Conservation (phyloP, 1,140 invertebrate species). For the Delia radicum region DNA sequence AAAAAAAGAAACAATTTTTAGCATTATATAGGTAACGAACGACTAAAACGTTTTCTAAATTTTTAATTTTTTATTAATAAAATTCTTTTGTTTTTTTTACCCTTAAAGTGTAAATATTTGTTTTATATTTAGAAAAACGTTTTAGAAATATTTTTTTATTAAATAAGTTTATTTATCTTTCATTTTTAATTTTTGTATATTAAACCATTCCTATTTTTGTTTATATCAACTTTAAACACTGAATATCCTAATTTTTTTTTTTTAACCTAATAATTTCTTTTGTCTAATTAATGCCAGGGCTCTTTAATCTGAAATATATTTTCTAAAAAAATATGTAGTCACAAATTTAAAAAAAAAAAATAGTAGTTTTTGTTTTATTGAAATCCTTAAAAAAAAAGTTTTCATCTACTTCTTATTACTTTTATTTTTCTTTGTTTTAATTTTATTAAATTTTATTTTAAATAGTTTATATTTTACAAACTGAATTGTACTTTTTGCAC, state of each 20-base stretch:
- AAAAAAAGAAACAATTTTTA: neutral
- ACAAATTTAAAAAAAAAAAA: neutral
- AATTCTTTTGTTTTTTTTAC: neutral
- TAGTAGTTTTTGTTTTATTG: too few relatives aligned
- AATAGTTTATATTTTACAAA: constrained; percentile 45
- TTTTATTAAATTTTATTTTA: constrained; percentile 20
- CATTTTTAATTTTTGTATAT: constrained; percentile 8
- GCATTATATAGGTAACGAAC: neutral
- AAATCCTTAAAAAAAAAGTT: neutral
- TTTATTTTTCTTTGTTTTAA: constrained; percentile 26
- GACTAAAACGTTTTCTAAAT: constrained; percentile 10
- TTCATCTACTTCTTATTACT: constrained; percentile 14
- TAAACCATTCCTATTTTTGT: constrained; percentile 14
- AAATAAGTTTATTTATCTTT: constrained; percentile 1
- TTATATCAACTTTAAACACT: too few relatives aligned
- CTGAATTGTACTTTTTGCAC: constrained; percentile 45
- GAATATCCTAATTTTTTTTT: constrained; percentile 3
- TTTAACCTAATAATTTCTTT: neutral
- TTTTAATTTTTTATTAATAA: neutral
- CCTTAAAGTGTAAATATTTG: neutral
- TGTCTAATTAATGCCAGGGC: constrained; percentile 7
- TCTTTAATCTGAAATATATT: neutral
- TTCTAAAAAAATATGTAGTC: neutral
- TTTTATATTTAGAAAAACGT: constrained; percentile 9
- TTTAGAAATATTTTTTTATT: constrained; percentile 25